Percentiles rank a stretch among this genome's conserved stretches.
Evolutionary conservation across 64 coral and sea anemone species (phyloP).

Genomic region (Catalaphyllia jardinei): DNA sequence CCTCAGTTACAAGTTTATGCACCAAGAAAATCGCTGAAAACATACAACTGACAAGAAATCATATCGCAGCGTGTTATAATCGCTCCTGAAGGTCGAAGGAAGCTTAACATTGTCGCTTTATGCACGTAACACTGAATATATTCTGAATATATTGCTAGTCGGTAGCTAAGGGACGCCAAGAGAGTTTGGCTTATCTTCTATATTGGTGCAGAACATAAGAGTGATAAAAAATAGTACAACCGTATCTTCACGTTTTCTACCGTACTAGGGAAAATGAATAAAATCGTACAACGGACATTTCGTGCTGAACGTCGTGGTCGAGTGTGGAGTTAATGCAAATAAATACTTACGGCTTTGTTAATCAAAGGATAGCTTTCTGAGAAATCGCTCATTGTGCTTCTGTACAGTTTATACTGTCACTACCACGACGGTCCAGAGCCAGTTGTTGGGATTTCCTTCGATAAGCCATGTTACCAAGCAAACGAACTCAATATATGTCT

Average conservation of each 20-base stretch:
- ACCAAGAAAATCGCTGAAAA: too few species aligned
- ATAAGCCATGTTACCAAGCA: neutral
- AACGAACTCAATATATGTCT: conserved; percentile 24
- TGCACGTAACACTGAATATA: too few species aligned
- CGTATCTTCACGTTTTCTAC: neutral
- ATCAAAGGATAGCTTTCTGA: neutral
- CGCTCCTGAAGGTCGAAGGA: too few species aligned
- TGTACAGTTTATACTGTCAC: neutral
- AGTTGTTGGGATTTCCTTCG: neutral
- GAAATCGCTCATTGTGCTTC: neutral
- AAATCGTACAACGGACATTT: neutral
- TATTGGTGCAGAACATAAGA: too few species aligned
- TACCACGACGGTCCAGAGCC: neutral
- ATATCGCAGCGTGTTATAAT: too few species aligned
- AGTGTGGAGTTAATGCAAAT: neutral
- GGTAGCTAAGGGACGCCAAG: too few species aligned
- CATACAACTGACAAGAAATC: too few species aligned
- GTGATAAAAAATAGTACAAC: too few species aligned
- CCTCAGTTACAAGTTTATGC: too few species aligned
- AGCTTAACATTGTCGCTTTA: too few species aligned
- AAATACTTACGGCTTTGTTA: neutral
- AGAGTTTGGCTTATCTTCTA: too few species aligned
- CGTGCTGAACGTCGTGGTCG: neutral
- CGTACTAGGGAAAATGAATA: neutral
- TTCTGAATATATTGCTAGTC: too few species aligned